A percentile compares a stretch with the other conserved stretches of the same genome.
These are phyloP conservation scores for Furnarius figulus DNA, from an alignment of 2,113 vertebrate genomes.

Conservation along the genomic window DNA sequence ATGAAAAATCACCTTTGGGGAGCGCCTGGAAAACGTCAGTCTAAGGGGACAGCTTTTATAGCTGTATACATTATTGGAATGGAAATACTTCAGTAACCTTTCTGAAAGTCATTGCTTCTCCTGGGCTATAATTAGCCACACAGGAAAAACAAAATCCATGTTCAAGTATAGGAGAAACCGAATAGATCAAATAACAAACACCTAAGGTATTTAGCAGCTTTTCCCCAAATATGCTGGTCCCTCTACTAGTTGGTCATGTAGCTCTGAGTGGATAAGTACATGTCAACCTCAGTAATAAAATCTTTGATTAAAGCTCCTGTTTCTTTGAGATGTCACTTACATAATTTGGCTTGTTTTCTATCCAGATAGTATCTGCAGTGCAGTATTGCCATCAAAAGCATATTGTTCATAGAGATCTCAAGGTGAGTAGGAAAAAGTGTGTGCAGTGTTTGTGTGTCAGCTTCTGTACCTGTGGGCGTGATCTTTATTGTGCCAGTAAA, in stretches of 20 bases:
- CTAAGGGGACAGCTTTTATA: conserved; percentile 4
- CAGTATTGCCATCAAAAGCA: conserved; percentile 99
- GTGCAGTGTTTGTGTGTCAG: background rate
- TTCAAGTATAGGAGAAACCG: conserved; percentile 30
- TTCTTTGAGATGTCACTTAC: conserved; percentile 26
- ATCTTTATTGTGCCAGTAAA: background rate
- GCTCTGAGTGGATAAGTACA: background rate
- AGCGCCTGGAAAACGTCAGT: conserved; percentile 3
- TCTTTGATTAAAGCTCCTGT: background rate
- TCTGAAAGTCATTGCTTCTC: conserved; percentile 57
- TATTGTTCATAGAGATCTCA: conserved; percentile 98
- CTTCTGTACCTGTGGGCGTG: background rate
- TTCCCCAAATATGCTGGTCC: background rate
- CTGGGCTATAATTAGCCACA: conserved; percentile 50
- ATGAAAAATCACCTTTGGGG: conserved; percentile 5
- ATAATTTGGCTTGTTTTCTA: conserved; percentile 45
- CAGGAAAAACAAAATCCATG: conserved; percentile 48
- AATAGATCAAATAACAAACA: conserved; percentile 34
- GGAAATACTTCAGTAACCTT: conserved; percentile 59
- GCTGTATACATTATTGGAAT: conserved; percentile 17
- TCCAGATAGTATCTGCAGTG: conserved; percentile 97
- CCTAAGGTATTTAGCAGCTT: background rate
- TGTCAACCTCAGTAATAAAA: background rate
- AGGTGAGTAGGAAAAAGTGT: conserved; percentile 79
- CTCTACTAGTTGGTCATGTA: background rate